Evolutionary conservation across 1,140 invertebrate species (phyloP).

Genomic region (Pachypsylla venusta): DNA sequence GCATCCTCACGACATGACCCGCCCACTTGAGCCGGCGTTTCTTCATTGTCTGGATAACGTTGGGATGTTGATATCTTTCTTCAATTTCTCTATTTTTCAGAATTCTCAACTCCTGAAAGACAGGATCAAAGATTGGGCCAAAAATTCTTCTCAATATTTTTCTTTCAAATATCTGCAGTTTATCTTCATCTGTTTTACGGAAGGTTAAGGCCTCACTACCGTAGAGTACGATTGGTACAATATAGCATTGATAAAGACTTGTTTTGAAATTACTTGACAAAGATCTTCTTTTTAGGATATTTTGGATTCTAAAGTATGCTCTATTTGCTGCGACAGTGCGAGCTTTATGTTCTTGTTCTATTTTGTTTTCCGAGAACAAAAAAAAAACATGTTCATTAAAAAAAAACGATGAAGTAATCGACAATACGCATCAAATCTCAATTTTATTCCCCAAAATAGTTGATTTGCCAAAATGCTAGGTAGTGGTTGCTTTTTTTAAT

Average conservation of each 20-base stretch:
- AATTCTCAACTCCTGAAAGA: neutral
- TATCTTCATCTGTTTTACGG: slow-evolving; percentile 9
- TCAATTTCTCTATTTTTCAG: slow-evolving; percentile 9
- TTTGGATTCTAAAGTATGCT: slow-evolving; percentile 1
- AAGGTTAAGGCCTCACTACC: neutral
- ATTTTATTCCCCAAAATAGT: too few relatives aligned
- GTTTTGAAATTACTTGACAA: slow-evolving; percentile 11
- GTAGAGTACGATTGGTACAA: slow-evolving; percentile 10
- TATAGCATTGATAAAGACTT: slow-evolving; percentile 8
- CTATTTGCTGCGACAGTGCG: neutral
- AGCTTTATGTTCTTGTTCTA: slow-evolving; percentile 1
- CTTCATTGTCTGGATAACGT: slow-evolving; percentile 12
- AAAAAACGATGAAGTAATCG: too few relatives aligned
- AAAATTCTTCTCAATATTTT: slow-evolving; percentile 13
- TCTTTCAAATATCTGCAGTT: slow-evolving; percentile 11
- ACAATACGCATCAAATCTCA: too few relatives aligned
- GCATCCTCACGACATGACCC: slow-evolving; percentile 6
- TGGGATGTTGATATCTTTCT: slow-evolving; percentile 11
- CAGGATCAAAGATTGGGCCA: neutral
- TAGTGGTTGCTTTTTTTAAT: too few relatives aligned
- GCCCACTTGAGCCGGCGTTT: slow-evolving; percentile 11
- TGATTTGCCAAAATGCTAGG: too few relatives aligned
- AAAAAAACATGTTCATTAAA: too few relatives aligned
- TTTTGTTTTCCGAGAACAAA: too few relatives aligned
- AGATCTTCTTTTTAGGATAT: slow-evolving; percentile 6